These are phyloP conservation scores for Thelaira solivaga DNA, from an alignment of 2,888 invertebrate genomes.

Conservation along the genomic window DNA sequence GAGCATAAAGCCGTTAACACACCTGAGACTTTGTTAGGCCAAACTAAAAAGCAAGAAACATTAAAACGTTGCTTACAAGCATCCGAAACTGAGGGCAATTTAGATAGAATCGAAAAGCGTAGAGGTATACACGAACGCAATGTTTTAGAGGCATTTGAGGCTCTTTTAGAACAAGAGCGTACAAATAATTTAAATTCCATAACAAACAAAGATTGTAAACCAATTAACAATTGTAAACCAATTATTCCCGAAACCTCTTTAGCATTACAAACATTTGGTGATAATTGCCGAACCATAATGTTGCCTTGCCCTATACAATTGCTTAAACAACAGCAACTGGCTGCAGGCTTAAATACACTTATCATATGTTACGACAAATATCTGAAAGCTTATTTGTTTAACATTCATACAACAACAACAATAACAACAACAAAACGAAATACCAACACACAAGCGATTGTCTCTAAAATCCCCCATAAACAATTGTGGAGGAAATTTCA, in stretches of 20 bases:
- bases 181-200: neutral
- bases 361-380: slow-evolving; percentile 65
- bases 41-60: neutral
- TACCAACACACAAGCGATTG: neutral
- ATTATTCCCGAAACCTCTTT: neutral
- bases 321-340: slow-evolving; percentile 62
- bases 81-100: slow-evolving; percentile 36
- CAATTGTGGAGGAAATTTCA: slow-evolving; percentile 63
- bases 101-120: slow-evolving; percentile 61
- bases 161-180: slow-evolving; percentile 62
- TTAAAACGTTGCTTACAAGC: slow-evolving; percentile 4
- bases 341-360: slow-evolving; percentile 66
- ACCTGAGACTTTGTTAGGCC: slow-evolving; percentile 46
- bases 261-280: slow-evolving; percentile 37
- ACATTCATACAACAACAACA: slow-evolving; percentile 40
- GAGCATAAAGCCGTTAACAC: slow-evolving; percentile 51
- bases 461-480: slow-evolving; percentile 38
- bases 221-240: slow-evolving; percentile 56
- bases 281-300: neutral
- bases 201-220: neutral
- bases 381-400: slow-evolving; percentile 63
- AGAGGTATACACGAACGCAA: slow-evolving; percentile 73
- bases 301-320: slow-evolving; percentile 47
- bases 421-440: too few relatives aligned
- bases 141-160: slow-evolving; percentile 70